Base-by-base conservation (phyloP, 1,140 invertebrate genomes). In the Eupristina koningsbergeri region DNA sequence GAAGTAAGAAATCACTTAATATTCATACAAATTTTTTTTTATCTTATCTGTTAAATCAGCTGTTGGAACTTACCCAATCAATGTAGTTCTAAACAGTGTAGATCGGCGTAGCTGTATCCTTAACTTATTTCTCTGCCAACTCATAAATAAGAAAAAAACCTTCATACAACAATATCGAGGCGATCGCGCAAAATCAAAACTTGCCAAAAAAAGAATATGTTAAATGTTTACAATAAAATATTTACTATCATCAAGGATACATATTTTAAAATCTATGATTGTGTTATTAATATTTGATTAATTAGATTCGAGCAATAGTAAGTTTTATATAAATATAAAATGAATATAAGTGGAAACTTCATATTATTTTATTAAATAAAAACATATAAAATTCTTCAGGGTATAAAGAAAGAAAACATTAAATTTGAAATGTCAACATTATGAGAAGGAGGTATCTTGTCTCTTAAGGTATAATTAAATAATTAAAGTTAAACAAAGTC, bases 41-140 rank as follows among this genome's bases (percentile, higher is more conserved):
- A 77, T 77, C 76, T 69, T 80, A 80, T 80, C 78, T 67, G 63
- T 80, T 80, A 80, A 80, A 80, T 80, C 78, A 80, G 63, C 78
- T 80, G 78, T 69, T 69, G 36, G 29, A 69, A 22, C 19, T 69
- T 69, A 11, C 29, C 63, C 26, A 80, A 80, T 3, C 41, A 47
- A 41, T 11, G 63, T 31, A 29, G 26, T 19, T 69, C 45, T 2
- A 64, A 22, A 58, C 26, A 3, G n/a, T n/a, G n/a, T n/a, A n/a
- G n/a, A n/a, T n/a, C n/a, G n/a, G n/a, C n/a, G n/a, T n/a, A n/a
- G 26, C 41, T n/a, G 22, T 47, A 45, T 79, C 58, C 76, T 79
- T 67, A 31, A 64, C 58, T 47, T 6, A 67, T 47, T 67, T 41
- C 34, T 76, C 36, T 31, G n/a, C n/a, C n/a, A 45, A 13, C 45